Percentiles rank a stretch among this genome's conserved stretches.
These are phyloP conservation scores for Ispidina lecontei DNA, from an alignment of 2,797 vertebrate species.

Conservation along the genomic window DNA sequence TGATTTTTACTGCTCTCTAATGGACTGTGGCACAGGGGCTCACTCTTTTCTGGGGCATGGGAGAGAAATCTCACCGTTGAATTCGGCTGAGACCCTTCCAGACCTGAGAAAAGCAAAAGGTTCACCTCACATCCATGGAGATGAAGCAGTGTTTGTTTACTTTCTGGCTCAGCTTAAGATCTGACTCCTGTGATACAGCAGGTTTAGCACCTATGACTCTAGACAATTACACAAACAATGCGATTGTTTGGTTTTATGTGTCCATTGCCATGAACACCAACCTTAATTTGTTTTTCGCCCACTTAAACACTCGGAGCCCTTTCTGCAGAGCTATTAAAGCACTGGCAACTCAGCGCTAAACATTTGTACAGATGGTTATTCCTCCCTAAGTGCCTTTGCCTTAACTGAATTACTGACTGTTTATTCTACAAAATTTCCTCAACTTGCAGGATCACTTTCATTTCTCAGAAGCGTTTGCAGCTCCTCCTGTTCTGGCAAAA, in stretches of 20 bases:
- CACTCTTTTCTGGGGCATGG: accelerated
- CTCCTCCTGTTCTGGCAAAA: neutral
- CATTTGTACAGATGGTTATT: neutral
- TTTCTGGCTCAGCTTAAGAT: neutral
- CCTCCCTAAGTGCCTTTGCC: neutral
- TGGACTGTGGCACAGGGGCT: accelerated
- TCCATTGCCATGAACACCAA: neutral
- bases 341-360: neutral
- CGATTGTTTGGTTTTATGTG: neutral
- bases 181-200: neutral
- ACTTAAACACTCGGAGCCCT: neutral
- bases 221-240: neutral
- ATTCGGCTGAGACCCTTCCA: neutral
- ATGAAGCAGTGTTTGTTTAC: neutral
- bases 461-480: neutral
- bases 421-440: neutral
- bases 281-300: neutral
- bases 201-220: neutral
- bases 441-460: neutral
- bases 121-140: neutral
- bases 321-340: neutral
- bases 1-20: neutral
- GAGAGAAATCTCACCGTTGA: accelerated
- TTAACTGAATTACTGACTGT: neutral
- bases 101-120: neutral